phyloP scores from a whole-genome alignment of 1,140 invertebrate genomes.

The Lepidurus couesii region DNA sequence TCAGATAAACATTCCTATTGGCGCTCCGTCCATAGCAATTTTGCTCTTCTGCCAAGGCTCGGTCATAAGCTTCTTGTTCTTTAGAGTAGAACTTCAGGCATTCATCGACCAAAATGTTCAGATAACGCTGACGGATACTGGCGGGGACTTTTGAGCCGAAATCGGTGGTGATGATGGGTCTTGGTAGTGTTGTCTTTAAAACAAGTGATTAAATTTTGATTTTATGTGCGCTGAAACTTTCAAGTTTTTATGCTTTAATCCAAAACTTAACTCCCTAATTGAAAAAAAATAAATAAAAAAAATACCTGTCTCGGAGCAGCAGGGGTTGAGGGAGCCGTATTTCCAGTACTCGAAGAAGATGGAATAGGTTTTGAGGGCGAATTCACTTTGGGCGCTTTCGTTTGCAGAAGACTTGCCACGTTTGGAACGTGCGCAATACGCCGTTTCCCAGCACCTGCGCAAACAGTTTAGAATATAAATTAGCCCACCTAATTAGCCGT shows the following conservation, averaged over 20 bases:
- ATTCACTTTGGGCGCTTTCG: conserved; percentile 27
- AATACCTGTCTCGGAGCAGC: neutral
- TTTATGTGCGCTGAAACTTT: conserved; percentile 6
- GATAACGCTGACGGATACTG: conserved; percentile 74
- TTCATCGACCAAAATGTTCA: conserved; percentile 80
- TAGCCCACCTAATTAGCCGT: too few species aligned
- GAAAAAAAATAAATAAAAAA: neutral
- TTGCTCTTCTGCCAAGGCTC: conserved; percentile 60
- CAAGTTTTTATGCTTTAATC: neutral
- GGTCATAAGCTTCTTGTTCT: conserved; percentile 38
- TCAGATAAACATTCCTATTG: conserved; percentile 74
- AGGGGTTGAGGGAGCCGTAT: neutral
- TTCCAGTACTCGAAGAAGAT: conserved; percentile 28
- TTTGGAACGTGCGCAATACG: conserved; percentile 42
- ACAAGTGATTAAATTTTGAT: conserved; percentile 19
- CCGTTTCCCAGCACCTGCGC: conserved; percentile 34
- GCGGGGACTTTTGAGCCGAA: conserved; percentile 70
- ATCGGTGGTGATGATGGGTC: conserved; percentile 57
- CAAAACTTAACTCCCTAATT: too few species aligned
- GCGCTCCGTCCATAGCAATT: conserved; percentile 68
- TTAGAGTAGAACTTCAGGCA: conserved; percentile 61
- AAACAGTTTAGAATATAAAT: neutral
- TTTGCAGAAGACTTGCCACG: conserved; percentile 36
- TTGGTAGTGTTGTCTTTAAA: conserved; percentile 44
- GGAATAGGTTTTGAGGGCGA: conserved; percentile 25